A percentile compares a stretch with the other conserved stretches of the same genome.
These are phyloP conservation scores for Linnaemya tessellans DNA, from an alignment of 2,888 invertebrate genomes.

Conservation along the genomic window DNA sequence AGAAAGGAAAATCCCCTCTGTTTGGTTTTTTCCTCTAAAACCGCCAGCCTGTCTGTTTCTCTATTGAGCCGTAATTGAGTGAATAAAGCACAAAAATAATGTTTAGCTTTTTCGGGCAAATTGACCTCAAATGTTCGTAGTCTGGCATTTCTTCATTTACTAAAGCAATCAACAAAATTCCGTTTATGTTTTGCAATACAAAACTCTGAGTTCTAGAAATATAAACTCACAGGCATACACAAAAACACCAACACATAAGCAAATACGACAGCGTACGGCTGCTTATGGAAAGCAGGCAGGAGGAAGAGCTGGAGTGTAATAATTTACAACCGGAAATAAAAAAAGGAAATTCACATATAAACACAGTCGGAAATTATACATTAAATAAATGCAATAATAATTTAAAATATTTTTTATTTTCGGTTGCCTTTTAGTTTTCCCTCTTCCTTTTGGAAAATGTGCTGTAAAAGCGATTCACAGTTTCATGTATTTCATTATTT, in stretches of 20 bases:
- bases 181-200: conserved; percentile 4
- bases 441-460: background rate
- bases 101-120: background rate
- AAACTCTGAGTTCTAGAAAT: conserved; percentile 1
- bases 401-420: conserved; percentile 21
- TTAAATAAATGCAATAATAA: conserved; percentile 59
- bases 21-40: too few relatives aligned
- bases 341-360: conserved; percentile 61
- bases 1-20: too few relatives aligned
- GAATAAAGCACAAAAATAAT: too few relatives aligned
- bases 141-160: conserved; percentile 27
- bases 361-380: conserved; percentile 65
- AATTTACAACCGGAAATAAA: conserved; percentile 64
- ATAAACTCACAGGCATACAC: background rate
- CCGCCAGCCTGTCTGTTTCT: too few relatives aligned
- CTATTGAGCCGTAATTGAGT: too few relatives aligned
- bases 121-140: background rate
- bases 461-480: conserved; percentile 13
- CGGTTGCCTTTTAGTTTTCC: background rate
- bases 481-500: background rate
- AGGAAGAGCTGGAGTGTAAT: conserved; percentile 3
- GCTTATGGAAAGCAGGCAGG: background rate
- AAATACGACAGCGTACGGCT: background rate
- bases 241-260: background rate
- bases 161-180: background rate